Evolutionary conservation across 2,113 vertebrate species (phyloP).

Genomic region (Pholis gunnellus): DNA sequence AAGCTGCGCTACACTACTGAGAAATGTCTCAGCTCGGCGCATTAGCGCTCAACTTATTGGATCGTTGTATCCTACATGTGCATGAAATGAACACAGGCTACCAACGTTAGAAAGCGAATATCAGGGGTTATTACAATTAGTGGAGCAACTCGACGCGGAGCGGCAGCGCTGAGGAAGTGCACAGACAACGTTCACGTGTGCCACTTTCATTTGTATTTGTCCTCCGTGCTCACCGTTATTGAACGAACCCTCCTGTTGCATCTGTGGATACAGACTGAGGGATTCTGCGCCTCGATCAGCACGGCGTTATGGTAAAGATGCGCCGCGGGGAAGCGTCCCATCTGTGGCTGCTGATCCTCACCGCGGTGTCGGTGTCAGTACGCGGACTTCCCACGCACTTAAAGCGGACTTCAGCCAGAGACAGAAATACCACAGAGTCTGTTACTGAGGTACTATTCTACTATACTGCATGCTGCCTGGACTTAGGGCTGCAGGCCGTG

Average conservation of each 20-base stretch:
- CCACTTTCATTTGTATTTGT: no score
- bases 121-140: neutral
- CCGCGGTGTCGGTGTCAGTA: slow-evolving; percentile 70
- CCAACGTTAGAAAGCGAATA: neutral
- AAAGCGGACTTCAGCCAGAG: slow-evolving; percentile 55
- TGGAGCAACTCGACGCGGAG: neutral
- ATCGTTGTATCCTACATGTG: neutral
- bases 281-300: neutral
- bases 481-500: neutral
- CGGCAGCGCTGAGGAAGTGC: neutral
- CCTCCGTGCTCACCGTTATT: neutral
- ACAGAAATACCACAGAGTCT: slow-evolving; percentile 56
- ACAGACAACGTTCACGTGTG: neutral
- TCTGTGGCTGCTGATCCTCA: slow-evolving; percentile 74
- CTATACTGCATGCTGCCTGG: neutral
- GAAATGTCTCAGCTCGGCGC: neutral
- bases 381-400: slow-evolving; percentile 76
- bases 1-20: neutral
- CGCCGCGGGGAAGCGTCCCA: slow-evolving; percentile 11
- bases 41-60: neutral
- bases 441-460: slow-evolving; percentile 67
- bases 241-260: neutral
- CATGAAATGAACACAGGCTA: neutral
- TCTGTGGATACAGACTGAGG: neutral
- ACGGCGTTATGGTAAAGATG: slow-evolving; percentile 69